phyloP scores from a whole-genome alignment of 2,888 invertebrate species.

The Alloscopus bannaensis region DNA sequence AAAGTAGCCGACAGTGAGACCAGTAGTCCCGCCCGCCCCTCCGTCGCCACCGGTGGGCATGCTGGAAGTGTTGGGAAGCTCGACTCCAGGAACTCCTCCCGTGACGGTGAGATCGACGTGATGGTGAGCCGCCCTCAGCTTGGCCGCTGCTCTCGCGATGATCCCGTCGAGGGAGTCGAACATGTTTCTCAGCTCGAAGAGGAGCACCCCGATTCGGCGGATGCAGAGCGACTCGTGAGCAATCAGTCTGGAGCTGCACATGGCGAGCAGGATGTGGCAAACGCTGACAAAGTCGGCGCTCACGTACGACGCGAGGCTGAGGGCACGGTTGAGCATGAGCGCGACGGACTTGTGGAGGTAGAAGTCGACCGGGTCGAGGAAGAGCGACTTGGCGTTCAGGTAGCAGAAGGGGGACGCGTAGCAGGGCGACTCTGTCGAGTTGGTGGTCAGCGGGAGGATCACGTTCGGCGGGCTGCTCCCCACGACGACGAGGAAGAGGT shows the following conservation, averaged over 20 bases:
- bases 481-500: constrained; percentile 42
- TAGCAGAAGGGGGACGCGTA: constrained; percentile 85
- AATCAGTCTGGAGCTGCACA: constrained; percentile 85
- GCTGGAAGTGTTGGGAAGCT: background rate
- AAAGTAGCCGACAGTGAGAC: constrained; percentile 85
- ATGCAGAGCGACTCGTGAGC: constrained; percentile 84
- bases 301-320: constrained; percentile 81
- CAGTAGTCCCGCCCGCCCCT: background rate
- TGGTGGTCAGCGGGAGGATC: constrained; percentile 44
- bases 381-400: constrained; percentile 88
- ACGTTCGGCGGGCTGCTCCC: constrained; percentile 30
- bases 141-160: constrained; percentile 81
- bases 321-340: constrained; percentile 82
- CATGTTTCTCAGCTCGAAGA: constrained; percentile 89
- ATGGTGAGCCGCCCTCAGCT: constrained; percentile 3
- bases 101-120: constrained; percentile 75
- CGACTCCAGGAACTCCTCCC: background rate
- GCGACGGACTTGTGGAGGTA: constrained; percentile 89
- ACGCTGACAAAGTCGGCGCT: constrained; percentile 91
- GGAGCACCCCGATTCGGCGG: constrained; percentile 83
- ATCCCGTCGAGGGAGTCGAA: constrained; percentile 91
- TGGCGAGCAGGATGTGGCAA: constrained; percentile 86
- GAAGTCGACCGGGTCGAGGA: constrained; percentile 89
- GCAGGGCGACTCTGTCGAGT: constrained; percentile 60
- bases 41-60: too few relatives aligned